phyloP scores from a whole-genome alignment of 2,113 vertebrate species.

The Ophiodon elongatus region DNA sequence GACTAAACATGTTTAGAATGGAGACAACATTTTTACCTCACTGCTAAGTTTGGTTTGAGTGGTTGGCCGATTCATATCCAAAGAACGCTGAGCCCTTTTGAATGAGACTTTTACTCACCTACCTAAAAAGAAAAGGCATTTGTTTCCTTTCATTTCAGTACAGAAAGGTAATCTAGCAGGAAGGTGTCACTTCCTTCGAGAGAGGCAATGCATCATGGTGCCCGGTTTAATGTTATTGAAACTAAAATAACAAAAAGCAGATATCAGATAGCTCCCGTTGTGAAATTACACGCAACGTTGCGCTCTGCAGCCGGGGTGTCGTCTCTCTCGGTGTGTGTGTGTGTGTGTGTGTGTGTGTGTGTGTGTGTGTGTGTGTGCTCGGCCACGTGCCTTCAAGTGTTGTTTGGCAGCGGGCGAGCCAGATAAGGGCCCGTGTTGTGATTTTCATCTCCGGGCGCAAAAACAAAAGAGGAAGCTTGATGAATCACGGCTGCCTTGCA shows the following conservation, averaged over 20 bases:
- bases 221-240: background rate
- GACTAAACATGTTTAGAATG: background rate
- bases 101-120: background rate
- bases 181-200: background rate
- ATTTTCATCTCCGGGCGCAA: conserved; percentile 69
- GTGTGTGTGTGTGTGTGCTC: conserved; percentile 21
- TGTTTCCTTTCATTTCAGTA: background rate
- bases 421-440: conserved; percentile 68
- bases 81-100: background rate
- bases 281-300: background rate
- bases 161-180: background rate
- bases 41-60: background rate
- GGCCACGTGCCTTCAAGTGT: conserved; percentile 53
- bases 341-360: conserved; percentile 36
- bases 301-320: conserved; percentile 24
- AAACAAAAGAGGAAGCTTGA: conserved; percentile 61
- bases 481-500: conserved; percentile 58
- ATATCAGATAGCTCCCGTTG: conserved; percentile 20
- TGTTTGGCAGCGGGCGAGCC: conserved; percentile 65
- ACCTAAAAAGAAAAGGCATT: background rate
- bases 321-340: conserved; percentile 25
- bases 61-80: background rate
- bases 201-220: background rate
- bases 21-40: background rate
- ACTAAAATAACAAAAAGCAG: background rate